phyloP scores from a whole-genome alignment of 2,888 invertebrate genomes.

The Nyleta sp. region DNA sequence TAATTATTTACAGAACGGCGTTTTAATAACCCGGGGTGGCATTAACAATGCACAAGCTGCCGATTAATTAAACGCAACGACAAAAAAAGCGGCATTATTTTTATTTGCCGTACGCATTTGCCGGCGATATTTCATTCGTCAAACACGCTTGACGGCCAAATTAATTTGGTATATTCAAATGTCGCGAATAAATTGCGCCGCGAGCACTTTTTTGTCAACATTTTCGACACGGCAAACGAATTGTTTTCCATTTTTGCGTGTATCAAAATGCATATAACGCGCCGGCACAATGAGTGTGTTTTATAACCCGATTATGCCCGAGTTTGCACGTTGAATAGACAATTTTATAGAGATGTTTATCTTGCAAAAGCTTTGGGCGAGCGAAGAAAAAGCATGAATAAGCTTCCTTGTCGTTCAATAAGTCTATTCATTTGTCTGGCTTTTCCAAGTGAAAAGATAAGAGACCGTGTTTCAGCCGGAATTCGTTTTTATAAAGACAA shows the following conservation, averaged over 20 bases:
- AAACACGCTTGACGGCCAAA: constrained; percentile 11
- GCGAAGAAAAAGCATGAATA: constrained; percentile 61
- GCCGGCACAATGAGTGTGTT: constrained; percentile 55
- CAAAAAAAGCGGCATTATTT: constrained; percentile 20
- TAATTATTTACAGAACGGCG: no score
- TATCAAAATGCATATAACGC: constrained; percentile 33
- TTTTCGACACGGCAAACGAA: constrained; percentile 29
- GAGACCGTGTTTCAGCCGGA: constrained; percentile 52
- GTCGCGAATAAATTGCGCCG: constrained; percentile 11
- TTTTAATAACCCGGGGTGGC: not conserved
- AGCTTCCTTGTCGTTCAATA: constrained; percentile 63
- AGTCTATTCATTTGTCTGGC: constrained; percentile 65
- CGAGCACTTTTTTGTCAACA: constrained; percentile 10
- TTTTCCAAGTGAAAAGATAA: constrained; percentile 62
- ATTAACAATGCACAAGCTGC: not conserved
- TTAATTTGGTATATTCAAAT: constrained; percentile 54
- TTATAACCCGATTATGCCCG: constrained; percentile 63
- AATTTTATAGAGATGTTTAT: constrained; percentile 64
- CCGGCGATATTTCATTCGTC: constrained; percentile 22
- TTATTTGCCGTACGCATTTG: constrained; percentile 5
- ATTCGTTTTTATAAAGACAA: constrained; percentile 61
- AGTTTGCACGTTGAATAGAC: constrained; percentile 63
- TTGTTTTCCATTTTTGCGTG: constrained; percentile 38
- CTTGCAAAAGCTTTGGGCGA: constrained; percentile 43
- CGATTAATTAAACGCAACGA: constrained; percentile 22